Evolutionary conservation across 2,888 invertebrate species (phyloP).

Genomic region (Perizoma flavofasciatum): DNA sequence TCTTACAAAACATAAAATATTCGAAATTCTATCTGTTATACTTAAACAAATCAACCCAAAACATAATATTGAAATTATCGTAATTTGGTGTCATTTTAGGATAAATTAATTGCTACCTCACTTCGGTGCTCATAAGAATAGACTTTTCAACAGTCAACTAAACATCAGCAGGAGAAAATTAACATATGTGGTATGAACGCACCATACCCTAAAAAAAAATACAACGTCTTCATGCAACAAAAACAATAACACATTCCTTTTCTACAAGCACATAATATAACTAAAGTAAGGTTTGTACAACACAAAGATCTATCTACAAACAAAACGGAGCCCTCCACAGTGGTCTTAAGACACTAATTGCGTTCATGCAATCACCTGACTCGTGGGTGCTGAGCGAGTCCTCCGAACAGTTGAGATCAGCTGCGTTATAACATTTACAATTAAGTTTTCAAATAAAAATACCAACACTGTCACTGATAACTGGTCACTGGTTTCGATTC

Average conservation of each 20-base stretch:
- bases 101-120: too few relatives aligned
- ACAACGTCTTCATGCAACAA: too few relatives aligned
- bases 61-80: too few relatives aligned
- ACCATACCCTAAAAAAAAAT: too few relatives aligned
- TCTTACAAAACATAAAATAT: too few relatives aligned
- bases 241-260: not conserved
- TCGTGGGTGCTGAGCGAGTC: constrained; percentile 91
- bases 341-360: constrained; percentile 44
- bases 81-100: too few relatives aligned
- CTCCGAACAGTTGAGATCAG: constrained; percentile 92
- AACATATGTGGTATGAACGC: not conserved
- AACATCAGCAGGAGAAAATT: not conserved
- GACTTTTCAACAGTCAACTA: too few relatives aligned
- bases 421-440: constrained; percentile 73
- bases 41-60: too few relatives aligned
- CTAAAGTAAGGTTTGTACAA: constrained; percentile 10
- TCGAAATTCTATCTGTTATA: too few relatives aligned
- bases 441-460: not conserved
- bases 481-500: too few relatives aligned
- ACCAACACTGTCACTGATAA: not conserved
- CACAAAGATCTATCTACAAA: constrained; percentile 32
- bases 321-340: constrained; percentile 31
- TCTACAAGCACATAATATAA: constrained; percentile 20
- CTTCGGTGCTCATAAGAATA: too few relatives aligned
- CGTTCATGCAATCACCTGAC: constrained; percentile 87